Evolutionary conservation across 2,888 invertebrate genomes (phyloP).

Genomic region (Rotaria macrura): DNA sequence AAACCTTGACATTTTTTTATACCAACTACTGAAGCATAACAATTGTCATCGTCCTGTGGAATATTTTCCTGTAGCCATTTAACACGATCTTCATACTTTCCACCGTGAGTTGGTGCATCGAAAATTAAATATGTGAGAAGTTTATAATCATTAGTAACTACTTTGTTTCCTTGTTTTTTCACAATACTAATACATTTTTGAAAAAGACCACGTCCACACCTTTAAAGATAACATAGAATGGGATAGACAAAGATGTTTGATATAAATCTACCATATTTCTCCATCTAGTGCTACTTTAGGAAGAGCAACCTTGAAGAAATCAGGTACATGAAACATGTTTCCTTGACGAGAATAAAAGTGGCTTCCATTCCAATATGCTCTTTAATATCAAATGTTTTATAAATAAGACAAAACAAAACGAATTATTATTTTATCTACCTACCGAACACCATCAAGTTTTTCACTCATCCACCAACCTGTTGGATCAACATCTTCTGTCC

Average conservation of each 20-base stretch:
- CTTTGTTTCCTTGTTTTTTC: slow-evolving; percentile 40
- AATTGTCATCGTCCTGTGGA: slow-evolving; percentile 35
- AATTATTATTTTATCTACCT: background rate
- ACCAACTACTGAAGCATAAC: slow-evolving; percentile 40
- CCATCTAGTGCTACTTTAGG: background rate
- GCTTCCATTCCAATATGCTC: slow-evolving; percentile 46
- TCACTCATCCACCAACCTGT: slow-evolving; percentile 47
- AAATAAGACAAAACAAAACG: background rate
- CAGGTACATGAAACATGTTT: slow-evolving; percentile 44
- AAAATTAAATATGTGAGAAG: slow-evolving; percentile 39
- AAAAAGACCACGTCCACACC: slow-evolving; percentile 43
- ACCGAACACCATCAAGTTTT: slow-evolving; percentile 43
- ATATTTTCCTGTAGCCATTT: slow-evolving; percentile 40
- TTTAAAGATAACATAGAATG: background rate
- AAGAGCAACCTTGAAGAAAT: slow-evolving; percentile 36
- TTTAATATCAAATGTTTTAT: background rate
- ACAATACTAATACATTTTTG: slow-evolving; percentile 45
- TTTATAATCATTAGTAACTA: slow-evolving; percentile 22
- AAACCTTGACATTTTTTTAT: slow-evolving; percentile 41
- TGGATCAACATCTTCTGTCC: slow-evolving; percentile 37
- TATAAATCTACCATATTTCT: background rate
- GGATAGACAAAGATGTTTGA: background rate
- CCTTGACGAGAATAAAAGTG: slow-evolving; percentile 45
- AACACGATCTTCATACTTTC: slow-evolving; percentile 40
- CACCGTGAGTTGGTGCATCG: slow-evolving; percentile 42